These are phyloP conservation scores for Protobothrops mucrosquamatus DNA, from an alignment of 2,113 vertebrate species.

Conservation along the genomic window DNA sequence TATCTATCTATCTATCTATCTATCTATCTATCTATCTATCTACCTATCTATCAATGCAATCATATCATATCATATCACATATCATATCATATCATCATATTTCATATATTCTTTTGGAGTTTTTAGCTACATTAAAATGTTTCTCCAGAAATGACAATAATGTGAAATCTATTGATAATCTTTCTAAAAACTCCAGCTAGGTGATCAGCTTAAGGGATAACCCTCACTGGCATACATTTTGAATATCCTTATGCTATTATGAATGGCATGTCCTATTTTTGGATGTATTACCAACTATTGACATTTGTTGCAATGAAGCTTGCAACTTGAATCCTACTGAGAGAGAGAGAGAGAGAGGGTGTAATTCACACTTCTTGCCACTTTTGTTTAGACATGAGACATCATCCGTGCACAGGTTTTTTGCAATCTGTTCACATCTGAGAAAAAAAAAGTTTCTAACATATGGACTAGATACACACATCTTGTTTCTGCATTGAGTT, in stretches of 20 bases:
- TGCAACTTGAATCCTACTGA: background rate
- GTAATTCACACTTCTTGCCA: constrained; percentile 12
- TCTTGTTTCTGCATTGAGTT: constrained; percentile 20
- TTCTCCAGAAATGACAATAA: background rate
- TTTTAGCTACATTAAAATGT: background rate
- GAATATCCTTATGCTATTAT: background rate
- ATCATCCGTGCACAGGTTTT: background rate
- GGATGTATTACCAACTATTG: background rate
- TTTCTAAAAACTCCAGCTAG: background rate
- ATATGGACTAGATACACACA: constrained; percentile 3
- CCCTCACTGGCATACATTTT: background rate
- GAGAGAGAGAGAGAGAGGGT: background rate
- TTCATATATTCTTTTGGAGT: background rate
- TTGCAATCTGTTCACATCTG: constrained; percentile 15
- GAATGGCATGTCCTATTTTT: background rate
- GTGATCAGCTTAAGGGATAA: background rate
- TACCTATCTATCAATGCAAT: background rate
- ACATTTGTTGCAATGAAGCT: constrained; percentile 1
- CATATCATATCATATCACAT: too few species aligned
- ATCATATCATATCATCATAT: background rate
- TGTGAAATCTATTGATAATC: background rate
- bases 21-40: too few species aligned
- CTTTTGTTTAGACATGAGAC: constrained; percentile 22
- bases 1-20: too few species aligned
- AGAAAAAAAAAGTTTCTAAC: background rate